Evolutionary conservation across 2,888 invertebrate genomes (phyloP).

Genomic region (Gryllus longicercus): DNA sequence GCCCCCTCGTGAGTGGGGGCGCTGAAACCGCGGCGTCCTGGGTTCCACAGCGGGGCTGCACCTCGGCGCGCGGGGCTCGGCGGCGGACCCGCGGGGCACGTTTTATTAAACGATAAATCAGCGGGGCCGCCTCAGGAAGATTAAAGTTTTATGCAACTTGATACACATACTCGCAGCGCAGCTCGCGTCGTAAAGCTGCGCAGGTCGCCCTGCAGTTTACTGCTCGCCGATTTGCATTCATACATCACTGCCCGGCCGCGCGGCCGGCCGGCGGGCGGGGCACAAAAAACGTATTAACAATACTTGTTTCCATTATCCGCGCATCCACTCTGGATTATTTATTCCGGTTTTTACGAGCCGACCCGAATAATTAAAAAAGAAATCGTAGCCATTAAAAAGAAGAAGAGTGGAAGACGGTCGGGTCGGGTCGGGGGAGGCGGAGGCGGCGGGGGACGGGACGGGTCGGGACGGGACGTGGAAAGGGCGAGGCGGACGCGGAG

Average conservation of each 20-base stretch:
- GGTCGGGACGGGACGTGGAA: not conserved
- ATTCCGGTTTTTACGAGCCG: constrained; percentile 26
- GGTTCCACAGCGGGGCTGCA: not conserved
- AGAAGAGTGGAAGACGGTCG: constrained; percentile 11
- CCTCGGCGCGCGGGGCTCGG: not conserved
- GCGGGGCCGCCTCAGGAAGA: constrained; percentile 8
- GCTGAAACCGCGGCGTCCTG: too few species aligned
- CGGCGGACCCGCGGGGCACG: not conserved
- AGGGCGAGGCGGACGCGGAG: constrained; percentile 24
- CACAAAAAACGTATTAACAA: constrained; percentile 17
- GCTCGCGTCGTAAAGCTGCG: constrained; percentile 3
- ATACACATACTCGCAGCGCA: not conserved
- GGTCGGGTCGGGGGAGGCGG: not conserved
- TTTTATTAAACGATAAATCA: constrained; percentile 17
- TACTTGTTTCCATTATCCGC: constrained; percentile 17
- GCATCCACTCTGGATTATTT: constrained; percentile 3
- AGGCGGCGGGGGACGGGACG: not conserved
- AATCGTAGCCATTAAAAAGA: constrained; percentile 22
- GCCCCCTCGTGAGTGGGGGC: too few species aligned
- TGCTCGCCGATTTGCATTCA: constrained; percentile 17
- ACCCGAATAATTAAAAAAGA: constrained; percentile 31
- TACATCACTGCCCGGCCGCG: constrained; percentile 11
- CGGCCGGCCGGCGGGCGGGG: not conserved
- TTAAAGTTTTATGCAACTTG: constrained; percentile 17
- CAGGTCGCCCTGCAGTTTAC: not conserved